A percentile compares a stretch with the other conserved stretches of the same genome.
Conservation (phyloP, 2,113 vertebrate genomes). For the Columba livia region DNA sequence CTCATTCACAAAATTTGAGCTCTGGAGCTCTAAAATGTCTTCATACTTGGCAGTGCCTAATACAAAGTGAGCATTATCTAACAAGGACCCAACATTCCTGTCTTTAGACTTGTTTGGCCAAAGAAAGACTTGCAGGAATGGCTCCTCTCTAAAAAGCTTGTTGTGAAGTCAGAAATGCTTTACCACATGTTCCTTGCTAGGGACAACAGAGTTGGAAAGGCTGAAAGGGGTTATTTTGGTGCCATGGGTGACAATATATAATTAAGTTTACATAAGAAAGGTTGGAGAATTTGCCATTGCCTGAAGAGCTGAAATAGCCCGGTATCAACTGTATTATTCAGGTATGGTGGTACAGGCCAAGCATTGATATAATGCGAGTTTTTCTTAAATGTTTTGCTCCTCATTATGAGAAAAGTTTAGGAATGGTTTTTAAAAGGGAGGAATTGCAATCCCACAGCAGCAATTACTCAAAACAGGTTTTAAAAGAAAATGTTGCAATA, state of each 20-base stretch:
- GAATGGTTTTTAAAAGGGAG: not conserved
- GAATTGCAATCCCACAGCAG: not conserved
- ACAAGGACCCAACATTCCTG: not conserved
- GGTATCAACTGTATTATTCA: not conserved
- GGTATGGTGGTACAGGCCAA: not conserved
- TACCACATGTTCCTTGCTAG: not conserved
- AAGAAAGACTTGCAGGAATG: not conserved
- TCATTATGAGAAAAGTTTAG: not conserved
- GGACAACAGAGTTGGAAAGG: not conserved
- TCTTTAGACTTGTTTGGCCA: not conserved
- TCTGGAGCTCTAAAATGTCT: not conserved
- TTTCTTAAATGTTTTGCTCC: not conserved
- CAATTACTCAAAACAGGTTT: conserved; percentile 20
- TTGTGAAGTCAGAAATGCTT: not conserved
- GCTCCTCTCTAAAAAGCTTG: not conserved
- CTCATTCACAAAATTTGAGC: not conserved
- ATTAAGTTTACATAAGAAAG: not conserved
- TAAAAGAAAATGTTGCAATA: not conserved
- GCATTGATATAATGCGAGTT: not conserved
- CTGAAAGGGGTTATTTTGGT: not conserved
- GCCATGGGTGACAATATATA: not conserved
- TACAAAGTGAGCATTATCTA: not conserved
- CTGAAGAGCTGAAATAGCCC: not conserved
- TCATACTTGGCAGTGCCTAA: not conserved
- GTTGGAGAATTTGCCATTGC: not conserved